Conservation (phyloP, 2,113 vertebrate genomes). For the Pluvianellus socialis region DNA sequence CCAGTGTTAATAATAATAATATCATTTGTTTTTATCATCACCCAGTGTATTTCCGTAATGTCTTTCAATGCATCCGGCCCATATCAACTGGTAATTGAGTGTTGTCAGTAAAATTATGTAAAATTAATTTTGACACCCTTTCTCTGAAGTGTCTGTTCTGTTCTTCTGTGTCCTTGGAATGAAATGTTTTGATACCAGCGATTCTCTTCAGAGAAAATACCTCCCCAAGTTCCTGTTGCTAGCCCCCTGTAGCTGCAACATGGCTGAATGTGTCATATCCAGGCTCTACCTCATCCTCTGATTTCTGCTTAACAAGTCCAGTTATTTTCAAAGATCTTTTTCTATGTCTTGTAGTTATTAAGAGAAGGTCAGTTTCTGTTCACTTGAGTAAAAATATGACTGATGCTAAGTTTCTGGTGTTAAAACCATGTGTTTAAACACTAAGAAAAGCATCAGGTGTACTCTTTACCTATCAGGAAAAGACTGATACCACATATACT, state of each 20-base stretch:
- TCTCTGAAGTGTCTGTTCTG: neutral
- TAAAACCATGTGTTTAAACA: neutral
- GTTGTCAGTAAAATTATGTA: slow-evolving; percentile 8
- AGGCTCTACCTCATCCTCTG: neutral
- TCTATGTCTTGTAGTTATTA: neutral
- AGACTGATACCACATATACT: neutral
- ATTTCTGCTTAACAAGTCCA: neutral
- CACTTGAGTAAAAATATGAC: neutral
- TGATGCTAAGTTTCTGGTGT: neutral
- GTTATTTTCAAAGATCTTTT: neutral
- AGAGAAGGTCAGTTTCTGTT: neutral
- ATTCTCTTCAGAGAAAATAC: slow-evolving; percentile 19
- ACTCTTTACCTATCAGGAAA: neutral
- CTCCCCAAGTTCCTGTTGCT: neutral
- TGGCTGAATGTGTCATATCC: neutral
- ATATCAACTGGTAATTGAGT: neutral
- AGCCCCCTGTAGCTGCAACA: neutral
- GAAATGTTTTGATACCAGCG: neutral
- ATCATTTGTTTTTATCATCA: neutral
- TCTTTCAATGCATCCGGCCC: neutral
- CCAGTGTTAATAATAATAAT: neutral
- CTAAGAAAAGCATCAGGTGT: neutral
- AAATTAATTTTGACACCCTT: slow-evolving; percentile 35
- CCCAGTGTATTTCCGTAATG: neutral
- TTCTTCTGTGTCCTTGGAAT: neutral